Evolutionary conservation across 2,113 vertebrate genomes (phyloP).

Genomic region (Stigmatopora argus): DNA sequence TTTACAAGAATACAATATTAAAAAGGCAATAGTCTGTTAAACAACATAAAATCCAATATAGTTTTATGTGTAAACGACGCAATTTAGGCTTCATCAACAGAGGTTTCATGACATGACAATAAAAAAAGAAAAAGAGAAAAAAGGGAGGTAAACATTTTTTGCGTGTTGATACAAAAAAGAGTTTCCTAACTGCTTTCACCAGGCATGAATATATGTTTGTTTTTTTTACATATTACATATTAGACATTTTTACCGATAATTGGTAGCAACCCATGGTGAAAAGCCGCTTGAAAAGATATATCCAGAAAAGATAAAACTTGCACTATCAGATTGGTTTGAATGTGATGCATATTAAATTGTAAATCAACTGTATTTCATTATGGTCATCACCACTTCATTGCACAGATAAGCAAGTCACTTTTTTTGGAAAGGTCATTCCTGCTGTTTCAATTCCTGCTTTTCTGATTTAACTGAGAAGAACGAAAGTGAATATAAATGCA

Average conservation of each 20-base stretch:
- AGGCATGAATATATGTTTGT: background rate
- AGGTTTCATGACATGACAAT: background rate
- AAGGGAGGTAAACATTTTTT: background rate
- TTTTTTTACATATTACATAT: background rate
- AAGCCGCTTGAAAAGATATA: background rate
- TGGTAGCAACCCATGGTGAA: background rate
- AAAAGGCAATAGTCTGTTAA: slow-evolving; percentile 4
- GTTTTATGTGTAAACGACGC: slow-evolving; percentile 2
- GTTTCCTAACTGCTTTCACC: background rate
- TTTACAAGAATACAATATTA: background rate
- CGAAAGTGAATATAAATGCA: background rate
- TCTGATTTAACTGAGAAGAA: too few species aligned
- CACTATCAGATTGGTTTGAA: background rate
- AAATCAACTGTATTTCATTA: background rate
- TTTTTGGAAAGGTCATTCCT: too few species aligned
- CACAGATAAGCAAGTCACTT: too few species aligned
- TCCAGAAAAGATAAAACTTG: background rate
- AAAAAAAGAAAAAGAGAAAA: background rate
- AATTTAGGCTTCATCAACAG: background rate
- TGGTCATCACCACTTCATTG: background rate
- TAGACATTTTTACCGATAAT: background rate
- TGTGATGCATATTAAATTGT: background rate
- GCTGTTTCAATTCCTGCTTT: too few species aligned
- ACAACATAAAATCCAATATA: slow-evolving; percentile 1
- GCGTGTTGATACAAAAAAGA: background rate